phyloP scores from a whole-genome alignment of 2,113 vertebrate genomes.

The Phaetusa simplex region DNA sequence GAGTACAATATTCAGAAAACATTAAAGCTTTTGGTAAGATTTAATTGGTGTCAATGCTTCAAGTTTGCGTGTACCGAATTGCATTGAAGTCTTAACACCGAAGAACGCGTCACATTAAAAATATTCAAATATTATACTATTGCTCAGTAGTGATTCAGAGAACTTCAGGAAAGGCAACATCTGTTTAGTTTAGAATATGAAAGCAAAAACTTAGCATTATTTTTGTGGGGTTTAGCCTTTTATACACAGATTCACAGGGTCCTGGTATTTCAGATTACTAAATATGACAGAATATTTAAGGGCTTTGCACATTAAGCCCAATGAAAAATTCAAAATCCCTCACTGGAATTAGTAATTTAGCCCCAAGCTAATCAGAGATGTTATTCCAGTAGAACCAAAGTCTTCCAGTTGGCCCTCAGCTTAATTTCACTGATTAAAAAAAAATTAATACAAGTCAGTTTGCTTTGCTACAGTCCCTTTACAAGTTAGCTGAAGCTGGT shows the following conservation, averaged over 20 bases:
- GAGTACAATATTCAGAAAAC: background rate
- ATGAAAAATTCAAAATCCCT: constrained; percentile 45
- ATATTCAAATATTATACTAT: background rate
- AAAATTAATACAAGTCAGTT: constrained; percentile 43
- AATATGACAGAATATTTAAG: constrained; percentile 58
- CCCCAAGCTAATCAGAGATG: constrained; percentile 44
- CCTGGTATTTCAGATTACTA: constrained; percentile 17
- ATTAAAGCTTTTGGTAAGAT: background rate
- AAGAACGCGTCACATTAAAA: background rate
- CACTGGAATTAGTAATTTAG: constrained; percentile 48
- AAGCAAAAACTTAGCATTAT: background rate
- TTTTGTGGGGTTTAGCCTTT: constrained; percentile 25
- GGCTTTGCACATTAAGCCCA: constrained; percentile 39
- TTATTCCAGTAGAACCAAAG: constrained; percentile 44
- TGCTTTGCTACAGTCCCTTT: constrained; percentile 33
- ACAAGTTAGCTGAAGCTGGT: background rate
- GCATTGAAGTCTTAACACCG: background rate
- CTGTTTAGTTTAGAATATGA: background rate
- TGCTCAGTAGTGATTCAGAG: background rate
- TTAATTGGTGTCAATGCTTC: background rate
- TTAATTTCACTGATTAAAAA: constrained; percentile 51
- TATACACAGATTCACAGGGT: background rate
- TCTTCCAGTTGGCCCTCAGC: constrained; percentile 44
- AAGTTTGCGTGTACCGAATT: background rate
- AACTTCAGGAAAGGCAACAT: background rate